Base-by-base conservation (phyloP, 2,888 invertebrate genomes). In the Emmelina monodactyla region DNA sequence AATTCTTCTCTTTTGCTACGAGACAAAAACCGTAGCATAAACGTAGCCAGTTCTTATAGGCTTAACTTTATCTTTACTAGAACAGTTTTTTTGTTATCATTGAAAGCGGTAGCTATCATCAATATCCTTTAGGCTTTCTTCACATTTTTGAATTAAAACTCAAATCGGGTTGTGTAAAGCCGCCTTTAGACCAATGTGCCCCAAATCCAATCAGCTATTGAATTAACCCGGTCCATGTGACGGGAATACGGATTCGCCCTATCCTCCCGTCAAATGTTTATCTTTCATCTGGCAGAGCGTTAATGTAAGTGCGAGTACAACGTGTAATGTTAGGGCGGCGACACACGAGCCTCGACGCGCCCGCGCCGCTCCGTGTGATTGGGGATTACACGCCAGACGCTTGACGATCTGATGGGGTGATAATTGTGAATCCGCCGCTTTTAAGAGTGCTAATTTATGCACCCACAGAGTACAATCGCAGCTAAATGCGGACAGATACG, bases 131-230 rank as follows among this genome's bases (percentile, higher is more conserved):
- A n/a, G n/a, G n/a, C n/a, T n/a, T n/a, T n/a, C n/a, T n/a, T n/a
- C n/a, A n/a, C n/a, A n/a, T n/a, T n/a, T n/a, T n/a, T n/a, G n/a
- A n/a, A n/a, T n/a, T n/a, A n/a, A n/a, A n/a, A n/a, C n/a, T n/a
- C n/a, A n/a, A n/a, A n/a, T n/a, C n/a, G n/a, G n/a, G n/a, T n/a
- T n/a, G n/a, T 62, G 51, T 70, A 69, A 72, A 68, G 50, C 47
- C 49, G 45, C 52, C 49, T 51, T 51, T 55, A 65, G 69, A 70
- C 68, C 70, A 64, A 63, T 62, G 62, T 63, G 65, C 62, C 72
- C 72, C 73, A 76, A 79, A 78, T 78, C 78, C 78, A 78, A 78
- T 79, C 78, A 78, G 72, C 75, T 73, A 76, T 78, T 76, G 76
- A 78, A 79, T 78, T 78, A 78, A 72, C 75, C 67, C 68, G 58